Evolutionary conservation across 2,113 vertebrate genomes (phyloP).

Genomic region (Taurulus bubalis): DNA sequence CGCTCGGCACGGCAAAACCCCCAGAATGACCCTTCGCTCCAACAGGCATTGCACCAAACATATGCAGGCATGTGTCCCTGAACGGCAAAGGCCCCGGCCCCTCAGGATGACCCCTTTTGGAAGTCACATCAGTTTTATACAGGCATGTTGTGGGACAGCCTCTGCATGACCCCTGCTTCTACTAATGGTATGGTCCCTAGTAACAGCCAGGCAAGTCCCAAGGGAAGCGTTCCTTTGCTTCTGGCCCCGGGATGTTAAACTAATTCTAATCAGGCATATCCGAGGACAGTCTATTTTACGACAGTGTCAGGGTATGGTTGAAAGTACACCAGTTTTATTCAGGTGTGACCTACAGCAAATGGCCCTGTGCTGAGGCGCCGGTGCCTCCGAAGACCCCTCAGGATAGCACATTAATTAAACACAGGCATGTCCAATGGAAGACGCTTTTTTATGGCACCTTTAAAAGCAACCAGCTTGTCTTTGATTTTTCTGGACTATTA

Average conservation of each 20-base stretch:
- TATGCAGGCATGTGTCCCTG: constrained; percentile 27
- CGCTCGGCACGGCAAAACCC: constrained; percentile 11
- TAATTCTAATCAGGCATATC: constrained; percentile 35
- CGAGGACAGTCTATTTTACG: constrained; percentile 10
- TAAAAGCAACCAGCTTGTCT: background rate
- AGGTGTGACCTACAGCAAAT: constrained; percentile 2
- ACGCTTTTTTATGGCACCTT: background rate
- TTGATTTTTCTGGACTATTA: constrained; percentile 23
- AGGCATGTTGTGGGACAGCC: constrained; percentile 18
- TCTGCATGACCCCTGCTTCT: constrained; percentile 14
- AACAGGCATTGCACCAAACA: background rate
- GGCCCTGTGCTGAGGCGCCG: background rate
- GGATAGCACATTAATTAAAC: constrained; percentile 24
- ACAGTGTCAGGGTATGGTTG: constrained; percentile 11
- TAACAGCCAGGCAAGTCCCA: constrained; percentile 32
- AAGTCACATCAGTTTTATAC: constrained; percentile 31
- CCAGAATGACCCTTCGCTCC: constrained; percentile 8
- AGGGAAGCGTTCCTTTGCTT: constrained; percentile 28
- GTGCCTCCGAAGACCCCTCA: background rate
- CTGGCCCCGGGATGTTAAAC: constrained; percentile 35
- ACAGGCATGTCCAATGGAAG: constrained; percentile 3
- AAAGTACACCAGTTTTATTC: constrained; percentile 15
- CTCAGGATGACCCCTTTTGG: constrained; percentile 36
- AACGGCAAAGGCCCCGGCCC: background rate
- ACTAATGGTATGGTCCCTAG: constrained; percentile 50